Base-by-base conservation (phyloP, 2,113 vertebrate species). In the Upupa epops region DNA sequence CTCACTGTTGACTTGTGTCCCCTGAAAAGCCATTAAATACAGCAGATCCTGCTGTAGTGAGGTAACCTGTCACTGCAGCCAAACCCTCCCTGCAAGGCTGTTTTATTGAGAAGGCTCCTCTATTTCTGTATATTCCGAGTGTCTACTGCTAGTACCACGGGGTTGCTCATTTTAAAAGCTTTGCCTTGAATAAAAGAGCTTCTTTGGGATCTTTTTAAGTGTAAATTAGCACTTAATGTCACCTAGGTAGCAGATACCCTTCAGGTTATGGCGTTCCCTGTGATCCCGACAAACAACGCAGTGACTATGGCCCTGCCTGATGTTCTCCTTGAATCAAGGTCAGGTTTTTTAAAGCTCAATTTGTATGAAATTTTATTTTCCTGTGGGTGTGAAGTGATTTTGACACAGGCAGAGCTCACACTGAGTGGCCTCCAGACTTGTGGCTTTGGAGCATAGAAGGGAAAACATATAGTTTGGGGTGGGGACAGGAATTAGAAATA, bases 301-400 rank as follows among this genome's bases (percentile, higher is more conserved):
- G 95, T 95, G 96, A 97, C 95, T 97, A 22, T 80, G 84, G 93
- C 78, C 86, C 90, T 72, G 86, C 97, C 97, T 97, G 88, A 97
- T 94, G 96, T 95, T 97, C 95, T 96, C 97, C 91, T 96, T 97
- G 96, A 97, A 95, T 97, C 91, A 97, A 95, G 92, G 95, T 86
- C 89, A 92, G 96, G 96, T 63, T 94, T 96, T 97, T 97, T 97
- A 97, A 97, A 96, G 95, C 79, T 80, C 90, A 83, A 93, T 96
- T 97, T 96, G 96, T 96, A 95, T 90, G 75, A 61, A 61, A 84
- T 94, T 58, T 4, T 81, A 93, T 42, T 65, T 75, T 90, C 83
- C 69, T 96, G 96, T 63, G 95, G 93, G 96, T 97, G 96, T 52
- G 75, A 94, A 96, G 91, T 97, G 96, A 97, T 97, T 97, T 97